phyloP scores from a whole-genome alignment of 2,113 vertebrate species.

The Austrofundulus limnaeus region DNA sequence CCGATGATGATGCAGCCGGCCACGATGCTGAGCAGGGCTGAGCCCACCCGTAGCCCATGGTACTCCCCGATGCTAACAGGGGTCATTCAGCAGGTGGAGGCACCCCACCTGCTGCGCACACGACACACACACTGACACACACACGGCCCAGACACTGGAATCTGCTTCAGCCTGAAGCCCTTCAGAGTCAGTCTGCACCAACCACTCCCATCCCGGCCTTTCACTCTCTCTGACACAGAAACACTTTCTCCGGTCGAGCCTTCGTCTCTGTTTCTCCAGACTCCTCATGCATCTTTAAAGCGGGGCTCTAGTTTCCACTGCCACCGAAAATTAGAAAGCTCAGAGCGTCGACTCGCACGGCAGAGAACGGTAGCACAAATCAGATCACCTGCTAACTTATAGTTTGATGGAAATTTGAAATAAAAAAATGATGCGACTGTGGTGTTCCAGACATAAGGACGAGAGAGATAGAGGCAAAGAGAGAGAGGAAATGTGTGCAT shows the following conservation, averaged over 20 bases:
- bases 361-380: conserved; percentile 49
- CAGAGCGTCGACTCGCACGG: conserved; percentile 33
- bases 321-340: conserved; percentile 54
- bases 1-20: conserved; percentile 88
- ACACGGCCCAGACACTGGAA: conserved; percentile 4
- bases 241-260: conserved; percentile 55
- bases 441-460: not conserved
- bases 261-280: conserved; percentile 44
- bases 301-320: conserved; percentile 72
- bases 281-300: conserved; percentile 79
- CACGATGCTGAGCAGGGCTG: conserved; percentile 81
- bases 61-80: conserved; percentile 81
- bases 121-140: conserved; percentile 7
- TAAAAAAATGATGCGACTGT: too few species aligned
- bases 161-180: conserved; percentile 22
- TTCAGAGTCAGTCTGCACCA: conserved; percentile 3
- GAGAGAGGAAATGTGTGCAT: conserved; percentile 26
- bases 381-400: conserved; percentile 37
- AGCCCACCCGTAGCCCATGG: conserved; percentile 84
- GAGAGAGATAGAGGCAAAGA: not conserved
- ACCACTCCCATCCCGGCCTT: conserved; percentile 14
- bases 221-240: conserved; percentile 53
- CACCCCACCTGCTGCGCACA: conserved; percentile 40
- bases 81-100: conserved; percentile 78
- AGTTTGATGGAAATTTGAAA: too few species aligned